These are phyloP conservation scores for Rhagonycha fulva DNA, from an alignment of 2,888 invertebrate genomes.

Conservation along the genomic window DNA sequence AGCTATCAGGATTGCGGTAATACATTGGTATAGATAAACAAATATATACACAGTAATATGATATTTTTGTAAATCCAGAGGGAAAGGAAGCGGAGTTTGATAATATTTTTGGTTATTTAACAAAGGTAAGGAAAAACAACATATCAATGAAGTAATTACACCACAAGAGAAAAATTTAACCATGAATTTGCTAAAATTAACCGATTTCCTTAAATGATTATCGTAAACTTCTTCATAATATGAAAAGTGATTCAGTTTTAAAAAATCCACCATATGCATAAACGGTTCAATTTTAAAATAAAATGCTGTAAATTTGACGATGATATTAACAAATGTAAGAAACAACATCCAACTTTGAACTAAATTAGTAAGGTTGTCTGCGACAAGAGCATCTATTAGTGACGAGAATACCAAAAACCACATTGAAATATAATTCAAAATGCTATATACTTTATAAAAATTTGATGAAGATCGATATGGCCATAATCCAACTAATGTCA, in stretches of 20 bases:
- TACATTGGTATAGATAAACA: too few species aligned
- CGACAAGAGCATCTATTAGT: background rate
- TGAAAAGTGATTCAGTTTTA: slow-evolving; percentile 12
- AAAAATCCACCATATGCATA: slow-evolving; percentile 15
- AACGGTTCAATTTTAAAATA: slow-evolving; percentile 7
- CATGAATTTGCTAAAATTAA: background rate
- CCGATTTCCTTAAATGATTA: background rate
- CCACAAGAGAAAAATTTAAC: slow-evolving; percentile 11
- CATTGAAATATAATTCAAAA: background rate
- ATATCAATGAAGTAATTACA: slow-evolving; percentile 4
- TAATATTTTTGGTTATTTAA: background rate
- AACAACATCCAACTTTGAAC: slow-evolving; percentile 11
- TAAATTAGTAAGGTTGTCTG: slow-evolving; percentile 6
- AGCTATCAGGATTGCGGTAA: too few species aligned
- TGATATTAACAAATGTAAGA: slow-evolving; percentile 9
- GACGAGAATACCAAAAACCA: background rate
- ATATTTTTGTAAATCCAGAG: background rate
- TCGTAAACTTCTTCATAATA: background rate
- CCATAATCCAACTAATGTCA: slow-evolving; percentile 15
- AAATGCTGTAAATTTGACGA: slow-evolving; percentile 14
- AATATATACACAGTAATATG: too few species aligned
- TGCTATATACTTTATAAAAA: slow-evolving; percentile 5
- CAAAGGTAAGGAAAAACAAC: background rate
- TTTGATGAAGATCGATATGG: background rate
- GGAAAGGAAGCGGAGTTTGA: slow-evolving; percentile 12